A percentile compares a stretch with the other conserved stretches of the same genome.
phyloP scores from a whole-genome alignment of 2,888 invertebrate genomes.

The Mythimna lalbum region DNA sequence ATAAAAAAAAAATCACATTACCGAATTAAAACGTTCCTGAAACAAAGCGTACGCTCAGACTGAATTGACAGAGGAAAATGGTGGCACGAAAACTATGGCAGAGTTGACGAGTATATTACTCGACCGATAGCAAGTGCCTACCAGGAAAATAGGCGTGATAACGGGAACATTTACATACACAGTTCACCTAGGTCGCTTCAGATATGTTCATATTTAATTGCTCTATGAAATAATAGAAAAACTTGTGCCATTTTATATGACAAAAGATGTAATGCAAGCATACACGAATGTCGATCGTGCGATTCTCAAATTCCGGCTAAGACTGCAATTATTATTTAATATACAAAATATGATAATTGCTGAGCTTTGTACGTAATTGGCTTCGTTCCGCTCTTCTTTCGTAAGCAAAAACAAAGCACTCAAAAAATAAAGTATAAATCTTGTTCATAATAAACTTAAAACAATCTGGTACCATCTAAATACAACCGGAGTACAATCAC shows the following conservation, averaged over 20 bases:
- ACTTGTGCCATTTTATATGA: not conserved
- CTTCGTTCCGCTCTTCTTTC: conserved; percentile 35
- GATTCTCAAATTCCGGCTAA: conserved; percentile 41
- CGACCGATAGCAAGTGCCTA: conserved; percentile 79
- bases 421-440: conserved; percentile 51
- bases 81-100: conserved; percentile 76
- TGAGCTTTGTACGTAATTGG: conserved; percentile 36
- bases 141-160: conserved; percentile 85
- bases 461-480: conserved; percentile 58
- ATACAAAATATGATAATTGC: conserved; percentile 37
- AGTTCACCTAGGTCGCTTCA: conserved; percentile 41
- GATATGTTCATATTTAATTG: conserved; percentile 36
- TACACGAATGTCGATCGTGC: not conserved
- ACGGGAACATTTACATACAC: conserved; percentile 74
- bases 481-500: conserved; percentile 65
- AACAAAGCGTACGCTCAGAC: conserved; percentile 80
- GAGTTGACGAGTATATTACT: conserved; percentile 65
- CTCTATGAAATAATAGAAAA: conserved; percentile 33
- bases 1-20: conserved; percentile 56
- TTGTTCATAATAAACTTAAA: conserved; percentile 56
- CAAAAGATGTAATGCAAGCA: conserved; percentile 13
- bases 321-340: conserved; percentile 28
- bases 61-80: conserved; percentile 87
- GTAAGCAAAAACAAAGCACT: conserved; percentile 46
- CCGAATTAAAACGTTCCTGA: conserved; percentile 64